Conservation (phyloP, 1,140 invertebrate genomes). For the Trichomalopsis sarcophagae region DNA sequence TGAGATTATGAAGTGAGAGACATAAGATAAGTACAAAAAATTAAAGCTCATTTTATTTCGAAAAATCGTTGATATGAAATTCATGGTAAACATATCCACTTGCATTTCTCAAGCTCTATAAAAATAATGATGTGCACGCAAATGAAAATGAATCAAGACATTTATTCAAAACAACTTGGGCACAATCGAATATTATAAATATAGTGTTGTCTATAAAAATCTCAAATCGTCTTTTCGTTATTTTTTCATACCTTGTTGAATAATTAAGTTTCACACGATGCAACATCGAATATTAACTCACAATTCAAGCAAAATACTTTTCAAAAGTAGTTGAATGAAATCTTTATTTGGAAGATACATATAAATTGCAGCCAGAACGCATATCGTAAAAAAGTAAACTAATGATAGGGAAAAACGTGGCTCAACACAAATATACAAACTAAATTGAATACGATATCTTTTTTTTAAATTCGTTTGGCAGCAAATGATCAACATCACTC, state of each 20-base stretch:
- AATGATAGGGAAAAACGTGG: constrained; percentile 54
- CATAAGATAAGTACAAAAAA: constrained; percentile 46
- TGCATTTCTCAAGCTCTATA: constrained; percentile 33
- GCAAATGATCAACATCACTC: constrained; percentile 45
- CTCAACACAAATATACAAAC: constrained; percentile 68
- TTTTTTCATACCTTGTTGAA: constrained; percentile 20
- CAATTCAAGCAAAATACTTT: constrained; percentile 35
- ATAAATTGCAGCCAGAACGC: constrained; percentile 60
- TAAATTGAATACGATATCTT: constrained; percentile 61
- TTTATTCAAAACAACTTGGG: constrained; percentile 32
- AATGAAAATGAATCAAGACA: constrained; percentile 43
- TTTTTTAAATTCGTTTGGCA: constrained; percentile 54
- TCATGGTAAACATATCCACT: constrained; percentile 46
- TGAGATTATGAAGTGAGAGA: constrained; percentile 10
- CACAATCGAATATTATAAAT: constrained; percentile 36
- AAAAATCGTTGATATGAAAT: constrained; percentile 43
- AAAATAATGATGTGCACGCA: constrained; percentile 35
- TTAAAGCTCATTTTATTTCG: constrained; percentile 47
- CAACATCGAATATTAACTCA: constrained; percentile 24
- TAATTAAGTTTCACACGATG: not conserved
- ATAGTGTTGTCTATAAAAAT: constrained; percentile 33
- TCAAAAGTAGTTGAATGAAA: constrained; percentile 59
- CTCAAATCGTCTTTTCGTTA: not conserved
- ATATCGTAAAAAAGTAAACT: constrained; percentile 57
- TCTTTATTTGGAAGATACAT: constrained; percentile 70